Evolutionary conservation across 2,888 invertebrate genomes (phyloP), one percentile per base, ranked within the genome.

Genomic region (Chydorus sphaericus): DNA sequence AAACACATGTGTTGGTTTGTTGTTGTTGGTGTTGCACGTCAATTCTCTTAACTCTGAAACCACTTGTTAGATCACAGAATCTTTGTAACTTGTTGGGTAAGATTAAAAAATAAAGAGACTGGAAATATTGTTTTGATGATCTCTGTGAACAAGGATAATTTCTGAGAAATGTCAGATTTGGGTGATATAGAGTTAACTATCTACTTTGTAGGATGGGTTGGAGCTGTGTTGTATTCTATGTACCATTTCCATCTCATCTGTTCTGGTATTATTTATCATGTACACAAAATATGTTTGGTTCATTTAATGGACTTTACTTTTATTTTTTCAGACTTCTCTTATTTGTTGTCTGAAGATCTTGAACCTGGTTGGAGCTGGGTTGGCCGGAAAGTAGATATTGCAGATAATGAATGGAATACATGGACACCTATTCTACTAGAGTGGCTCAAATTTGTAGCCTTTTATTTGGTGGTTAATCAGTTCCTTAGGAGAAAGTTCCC

Each of bases 351-450:
- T 26, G 44, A 44, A 23, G 44, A 44, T 44, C 26, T 44, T 4
- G 44, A 26, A 5, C 20, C 44, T 44, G 26, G 44, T 16, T 44
- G 44, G 44, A 44, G 28, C 23, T 44, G 44, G 44, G n/a, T 44
- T 23, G 44, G 26, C 10, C 8, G 44, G 7, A 74, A 73, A 59
- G 77, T 76, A 70, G 85, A 85, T 70, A 69, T 71, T 26, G 76
- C 82, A 20, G 85, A 85, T 69, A 71, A 75, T 65, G 85, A 85
- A 71, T 85, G 85, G 85, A 75, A 70, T 64, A 73, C 75, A 57
- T 81, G 79, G 75, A 75, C 76, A 63, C 75, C 71, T 60, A 73
- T 77, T 56, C 66, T 80, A 54, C 66, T 69, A 48, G 69, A 67
- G 59, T 67, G 77, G 54, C 71, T 75, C 65, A 74, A 75, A 54